phyloP scores from a whole-genome alignment of 1,140 invertebrate genomes.

The Bombus waltoni region DNA sequence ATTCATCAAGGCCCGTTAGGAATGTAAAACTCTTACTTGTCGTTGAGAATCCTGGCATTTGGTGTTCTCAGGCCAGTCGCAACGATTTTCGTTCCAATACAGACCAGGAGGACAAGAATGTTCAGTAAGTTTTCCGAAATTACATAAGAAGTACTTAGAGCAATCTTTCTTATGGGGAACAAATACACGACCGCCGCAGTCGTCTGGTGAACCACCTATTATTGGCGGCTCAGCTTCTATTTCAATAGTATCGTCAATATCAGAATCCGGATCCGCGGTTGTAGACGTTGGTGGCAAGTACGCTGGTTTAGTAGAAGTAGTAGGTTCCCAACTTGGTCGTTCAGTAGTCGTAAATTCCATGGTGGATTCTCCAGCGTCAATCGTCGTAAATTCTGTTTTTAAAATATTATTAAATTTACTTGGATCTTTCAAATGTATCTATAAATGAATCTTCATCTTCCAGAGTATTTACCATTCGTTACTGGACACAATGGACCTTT shows the following conservation, averaged over 20 bases:
- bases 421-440: not conserved
- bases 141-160: conserved; percentile 91
- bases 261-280: conserved; percentile 22
- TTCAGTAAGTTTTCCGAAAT: conserved; percentile 87
- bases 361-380: conserved; percentile 25
- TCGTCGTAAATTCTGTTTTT: conserved; percentile 14
- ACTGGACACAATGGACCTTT: conserved; percentile 77
- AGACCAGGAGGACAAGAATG: conserved; percentile 88
- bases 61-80: conserved; percentile 90
- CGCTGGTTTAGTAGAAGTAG: conserved; percentile 54
- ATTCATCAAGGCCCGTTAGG: not conserved
- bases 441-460: not conserved
- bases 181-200: conserved; percentile 86
- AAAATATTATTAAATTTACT: not conserved
- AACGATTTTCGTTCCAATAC: conserved; percentile 90
- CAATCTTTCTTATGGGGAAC: conserved; percentile 87
- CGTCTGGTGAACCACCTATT: conserved; percentile 59
- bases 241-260: conserved; percentile 73
- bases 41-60: conserved; percentile 79
- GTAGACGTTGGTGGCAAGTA: conserved; percentile 52
- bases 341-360: conserved; percentile 32
- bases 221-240: conserved; percentile 67
- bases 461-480: conserved; percentile 60
- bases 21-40: conserved; percentile 7
- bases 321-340: conserved; percentile 41